phyloP scores from a whole-genome alignment of 2,797 vertebrate species.

The Lagothrix lagotricha region DNA sequence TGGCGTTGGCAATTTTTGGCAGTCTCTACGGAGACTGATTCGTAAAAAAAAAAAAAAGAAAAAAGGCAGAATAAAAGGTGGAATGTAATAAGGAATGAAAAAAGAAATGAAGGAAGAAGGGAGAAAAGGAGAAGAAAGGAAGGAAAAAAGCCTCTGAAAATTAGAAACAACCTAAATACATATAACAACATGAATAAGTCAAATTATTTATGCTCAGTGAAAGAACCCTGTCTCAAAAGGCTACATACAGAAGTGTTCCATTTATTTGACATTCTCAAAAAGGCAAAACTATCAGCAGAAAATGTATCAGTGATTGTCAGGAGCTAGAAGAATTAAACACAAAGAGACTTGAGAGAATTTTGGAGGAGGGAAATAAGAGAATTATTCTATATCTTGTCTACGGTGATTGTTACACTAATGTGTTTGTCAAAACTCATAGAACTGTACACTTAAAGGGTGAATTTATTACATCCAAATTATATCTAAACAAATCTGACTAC shows the following conservation, averaged over 20 bases:
- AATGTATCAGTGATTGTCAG: not conserved
- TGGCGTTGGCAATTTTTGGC: too few species aligned
- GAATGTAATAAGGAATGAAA: not conserved
- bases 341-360: not conserved
- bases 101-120: not conserved
- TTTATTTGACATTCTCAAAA: not conserved
- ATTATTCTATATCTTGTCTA: not conserved
- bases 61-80: not conserved
- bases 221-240: not conserved
- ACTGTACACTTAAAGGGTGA: not conserved
- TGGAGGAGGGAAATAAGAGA: not conserved
- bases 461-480: not conserved
- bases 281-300: not conserved
- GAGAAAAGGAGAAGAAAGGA: not conserved
- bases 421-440: not conserved
- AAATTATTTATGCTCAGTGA: not conserved
- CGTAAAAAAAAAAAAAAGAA: not conserved
- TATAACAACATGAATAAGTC: not conserved
- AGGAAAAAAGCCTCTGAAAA: not conserved
- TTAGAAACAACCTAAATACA: not conserved
- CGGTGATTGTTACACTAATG: not conserved
- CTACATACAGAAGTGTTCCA: not conserved
- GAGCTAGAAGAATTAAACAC: not conserved
- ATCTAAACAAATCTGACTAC: not conserved
- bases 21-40: too few species aligned